These are phyloP conservation scores for Penaeus japonicus DNA, from an alignment of 1,140 invertebrate genomes.

Conservation along the genomic window DNA sequence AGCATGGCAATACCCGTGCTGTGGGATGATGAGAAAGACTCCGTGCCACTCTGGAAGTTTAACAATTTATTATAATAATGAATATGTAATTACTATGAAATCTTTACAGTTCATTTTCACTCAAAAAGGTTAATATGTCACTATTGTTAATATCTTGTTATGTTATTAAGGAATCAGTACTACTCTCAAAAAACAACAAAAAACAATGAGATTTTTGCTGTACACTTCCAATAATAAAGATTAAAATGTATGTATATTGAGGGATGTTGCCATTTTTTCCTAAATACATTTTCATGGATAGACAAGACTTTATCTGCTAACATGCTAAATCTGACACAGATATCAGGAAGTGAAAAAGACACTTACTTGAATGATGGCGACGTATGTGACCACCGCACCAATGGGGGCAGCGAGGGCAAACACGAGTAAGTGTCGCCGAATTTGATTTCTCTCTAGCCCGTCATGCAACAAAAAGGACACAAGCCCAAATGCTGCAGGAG, in stretches of 20 bases:
- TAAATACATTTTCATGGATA: neutral
- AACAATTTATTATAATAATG: neutral
- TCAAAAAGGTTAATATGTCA: too few relatives aligned
- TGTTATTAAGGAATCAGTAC: too few relatives aligned
- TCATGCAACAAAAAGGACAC: constrained; percentile 96
- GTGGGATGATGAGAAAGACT: constrained; percentile 48
- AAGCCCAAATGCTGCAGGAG: constrained; percentile 96
- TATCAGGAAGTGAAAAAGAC: neutral
- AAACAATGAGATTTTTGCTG: too few relatives aligned
- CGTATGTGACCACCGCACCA: constrained; percentile 85
- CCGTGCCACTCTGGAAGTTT: constrained; percentile 54
- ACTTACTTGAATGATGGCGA: constrained; percentile 48
- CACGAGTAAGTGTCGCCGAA: constrained; percentile 88
- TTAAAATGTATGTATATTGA: too few relatives aligned
- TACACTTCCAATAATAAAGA: too few relatives aligned
- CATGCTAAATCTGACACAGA: neutral
- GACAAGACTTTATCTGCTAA: neutral
- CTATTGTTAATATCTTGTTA: too few relatives aligned
- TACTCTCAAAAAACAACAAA: too few relatives aligned
- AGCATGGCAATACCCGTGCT: constrained; percentile 95
- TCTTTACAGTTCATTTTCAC: too few relatives aligned
- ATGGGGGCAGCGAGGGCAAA: constrained; percentile 94
- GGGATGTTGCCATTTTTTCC: too few relatives aligned
- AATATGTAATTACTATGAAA: neutral
- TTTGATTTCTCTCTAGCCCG: constrained; percentile 86